Evolutionary conservation across 2,888 invertebrate genomes (phyloP).

Genomic region (Platynereis dumerilii): DNA sequence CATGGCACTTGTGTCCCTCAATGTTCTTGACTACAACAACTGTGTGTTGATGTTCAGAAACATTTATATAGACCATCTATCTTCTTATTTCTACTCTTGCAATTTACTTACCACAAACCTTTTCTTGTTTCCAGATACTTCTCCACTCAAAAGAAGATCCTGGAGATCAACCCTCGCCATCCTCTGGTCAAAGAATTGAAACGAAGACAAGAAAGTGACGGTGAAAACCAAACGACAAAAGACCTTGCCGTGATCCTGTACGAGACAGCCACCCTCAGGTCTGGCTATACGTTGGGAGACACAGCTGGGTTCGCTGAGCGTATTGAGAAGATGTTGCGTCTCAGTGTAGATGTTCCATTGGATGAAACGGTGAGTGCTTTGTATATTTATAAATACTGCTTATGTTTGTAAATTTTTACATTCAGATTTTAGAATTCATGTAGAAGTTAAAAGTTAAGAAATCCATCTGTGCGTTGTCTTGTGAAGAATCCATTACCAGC

Average conservation of each 20-base stretch:
- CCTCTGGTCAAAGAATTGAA: constrained; percentile 92
- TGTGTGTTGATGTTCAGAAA: too few relatives aligned
- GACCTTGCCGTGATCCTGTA: constrained; percentile 85
- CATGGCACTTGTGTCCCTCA: too few relatives aligned
- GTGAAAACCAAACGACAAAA: constrained; percentile 78
- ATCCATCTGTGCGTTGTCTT: too few relatives aligned
- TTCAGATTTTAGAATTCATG: too few relatives aligned
- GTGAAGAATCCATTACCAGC: too few relatives aligned
- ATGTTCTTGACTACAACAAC: too few relatives aligned
- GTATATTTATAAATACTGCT: not conserved
- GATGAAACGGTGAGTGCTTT: constrained; percentile 70
- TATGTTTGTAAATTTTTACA: too few relatives aligned
- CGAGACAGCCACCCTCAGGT: constrained; percentile 80
- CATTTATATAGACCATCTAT: too few relatives aligned
- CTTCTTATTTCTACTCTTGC: too few relatives aligned
- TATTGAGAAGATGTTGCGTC: constrained; percentile 85
- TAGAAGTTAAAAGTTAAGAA: too few relatives aligned
- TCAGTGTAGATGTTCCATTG: constrained; percentile 65
- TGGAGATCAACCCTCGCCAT: constrained; percentile 97
- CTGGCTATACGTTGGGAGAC: constrained; percentile 91
- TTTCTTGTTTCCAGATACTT: constrained; percentile 51
- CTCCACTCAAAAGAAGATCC: constrained; percentile 78
- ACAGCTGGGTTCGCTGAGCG: constrained; percentile 86
- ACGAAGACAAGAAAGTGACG: constrained; percentile 77
- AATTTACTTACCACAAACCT: not conserved